Base-by-base conservation (phyloP, 2,797 vertebrate species). In the Anguilla pacifica region DNA sequence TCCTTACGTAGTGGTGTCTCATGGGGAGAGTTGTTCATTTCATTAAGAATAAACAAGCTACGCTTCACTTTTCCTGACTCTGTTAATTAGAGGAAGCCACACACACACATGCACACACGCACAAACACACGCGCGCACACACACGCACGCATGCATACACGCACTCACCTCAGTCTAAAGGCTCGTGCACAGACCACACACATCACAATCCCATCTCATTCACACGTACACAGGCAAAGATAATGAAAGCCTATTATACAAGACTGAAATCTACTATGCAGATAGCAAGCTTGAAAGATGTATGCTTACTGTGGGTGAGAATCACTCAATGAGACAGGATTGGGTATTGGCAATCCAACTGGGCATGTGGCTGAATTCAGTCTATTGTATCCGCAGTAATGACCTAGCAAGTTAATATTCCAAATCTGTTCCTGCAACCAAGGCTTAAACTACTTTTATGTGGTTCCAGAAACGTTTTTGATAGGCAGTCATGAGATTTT, bases 21-120 rank as follows among this genome's bases (percentile, higher is more conserved):
- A 82, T 49, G 79, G 79, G 79, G 19, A 82, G 79, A 46, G 5
- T 46, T n/a, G 43, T 82, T 82, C 79, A 82, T 82, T 82, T 82
- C 79, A 51, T 82, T 49, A 82, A n/a, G 43, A 51, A 9, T 82
- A 82, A 82, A 82, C 79, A 82, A 82, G 79, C 25, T 22, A 82
- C 25, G 46, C 9, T n/a, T 82, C 11, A 4, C 15, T 49, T 19
- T 49, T 46, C 17, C 77, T 81, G 43, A 39, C 74, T 79, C 43
- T 49, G 43, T 49, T 82, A 82, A 82, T 82, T 51, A 82, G 79
- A n/a, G 46, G 25, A 6, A 82, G 79, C 79, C 43, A 7, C 6
- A 46, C 79, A n/a, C 79, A 49, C 79, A 82, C 13, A 46, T 17
- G 17, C 31, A 43, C 74, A 43, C 43, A 82, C 79, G 15, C 79